These are phyloP conservation scores for Oostethus manadensis DNA, from an alignment of 2,113 vertebrate genomes.

Conservation along the genomic window DNA sequence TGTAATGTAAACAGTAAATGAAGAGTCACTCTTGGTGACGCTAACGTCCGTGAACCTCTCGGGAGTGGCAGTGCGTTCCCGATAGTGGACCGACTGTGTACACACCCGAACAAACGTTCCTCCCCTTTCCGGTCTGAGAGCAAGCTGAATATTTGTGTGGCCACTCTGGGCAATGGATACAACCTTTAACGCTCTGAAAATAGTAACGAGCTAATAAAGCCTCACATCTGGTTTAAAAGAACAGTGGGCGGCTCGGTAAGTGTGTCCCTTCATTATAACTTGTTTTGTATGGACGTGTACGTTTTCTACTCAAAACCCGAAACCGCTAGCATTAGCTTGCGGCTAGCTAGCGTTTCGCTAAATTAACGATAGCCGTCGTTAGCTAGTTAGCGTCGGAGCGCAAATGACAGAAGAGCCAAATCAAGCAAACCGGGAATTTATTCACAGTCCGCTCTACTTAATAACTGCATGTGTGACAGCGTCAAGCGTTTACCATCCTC, in stretches of 20 bases:
- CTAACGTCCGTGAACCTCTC: neutral
- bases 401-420: slow-evolving; percentile 58
- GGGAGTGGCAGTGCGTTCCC: slow-evolving; percentile 27
- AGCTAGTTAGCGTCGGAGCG: slow-evolving; percentile 47
- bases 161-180: slow-evolving; percentile 69
- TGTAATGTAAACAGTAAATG: too few species aligned
- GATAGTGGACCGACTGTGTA: slow-evolving; percentile 35
- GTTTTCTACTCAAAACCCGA: slow-evolving; percentile 5
- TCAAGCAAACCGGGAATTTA: neutral
- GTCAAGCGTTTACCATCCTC: neutral
- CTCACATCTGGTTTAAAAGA: slow-evolving; percentile 14
- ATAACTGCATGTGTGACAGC: neutral
- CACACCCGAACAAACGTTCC: slow-evolving; percentile 48
- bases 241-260: slow-evolving; percentile 51
- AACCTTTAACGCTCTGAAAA: slow-evolving; percentile 46
- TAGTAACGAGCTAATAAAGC: slow-evolving; percentile 48
- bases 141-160: slow-evolving; percentile 53
- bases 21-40: slow-evolving; percentile 1
- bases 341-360: slow-evolving; percentile 28
- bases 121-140: slow-evolving; percentile 23
- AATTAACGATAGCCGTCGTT: slow-evolving; percentile 36
- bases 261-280: slow-evolving; percentile 1
- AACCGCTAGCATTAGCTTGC: slow-evolving; percentile 27
- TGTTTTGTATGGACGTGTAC: neutral
- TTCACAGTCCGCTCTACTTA: neutral